Evolutionary conservation across 1,140 invertebrate genomes (phyloP).

Genomic region (Bombyx mori): ASM3026992v2 NC_085112.1:3735501-3736000

Average conservation of each 20-base stretch:
- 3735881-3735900: constrained; percentile 69
- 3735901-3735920: constrained; percentile 67
- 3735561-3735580: no score
- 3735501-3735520: no score
- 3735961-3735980: constrained; percentile 41
- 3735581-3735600: no score
- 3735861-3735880: constrained; percentile 64
- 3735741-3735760: constrained; percentile 25
- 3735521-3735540: no score
- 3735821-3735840: constrained; percentile 54
- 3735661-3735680: constrained; percentile 9
- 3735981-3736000: no score
- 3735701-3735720: constrained; percentile 6
- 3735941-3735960: constrained; percentile 37
- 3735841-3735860: constrained; percentile 52
- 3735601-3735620: no score
- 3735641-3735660: no score
- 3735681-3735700: constrained; percentile 19
- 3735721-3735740: constrained; percentile 26
- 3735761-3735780: constrained; percentile 11
- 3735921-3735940: constrained; percentile 61
- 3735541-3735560: no score
- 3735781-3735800: constrained; percentile 58
- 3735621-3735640: no score
- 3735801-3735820: constrained; percentile 68